Percentiles rank a stretch among this genome's conserved stretches.
phyloP scores from a whole-genome alignment of 2,888 invertebrate genomes.

The Hemicrepidius hirtus region DNA sequence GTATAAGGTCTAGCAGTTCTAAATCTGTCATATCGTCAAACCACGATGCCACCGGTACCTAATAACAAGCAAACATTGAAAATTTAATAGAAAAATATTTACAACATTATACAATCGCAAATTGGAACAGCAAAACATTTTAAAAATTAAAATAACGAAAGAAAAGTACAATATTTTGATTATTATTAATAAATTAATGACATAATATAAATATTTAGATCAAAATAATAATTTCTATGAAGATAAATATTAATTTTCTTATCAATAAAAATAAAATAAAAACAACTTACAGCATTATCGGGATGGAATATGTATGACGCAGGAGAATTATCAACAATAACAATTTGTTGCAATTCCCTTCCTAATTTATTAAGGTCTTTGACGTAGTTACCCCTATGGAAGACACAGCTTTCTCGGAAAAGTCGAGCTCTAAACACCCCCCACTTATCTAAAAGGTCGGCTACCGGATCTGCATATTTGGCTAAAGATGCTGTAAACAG shows the following conservation, averaged over 20 bases:
- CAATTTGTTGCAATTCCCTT: conserved; percentile 95
- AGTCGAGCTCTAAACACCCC: conserved; percentile 96
- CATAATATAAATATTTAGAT: conserved; percentile 1
- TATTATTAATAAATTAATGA: conserved; percentile 57
- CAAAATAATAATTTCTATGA: background rate
- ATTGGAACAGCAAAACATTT: too few relatives aligned
- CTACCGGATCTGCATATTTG: conserved; percentile 99
- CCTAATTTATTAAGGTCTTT: conserved; percentile 99
- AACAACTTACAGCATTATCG: conserved; percentile 94
- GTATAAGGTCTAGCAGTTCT: conserved; percentile 97
- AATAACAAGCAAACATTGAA: conserved; percentile 46
- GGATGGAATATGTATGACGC: conserved; percentile 99
- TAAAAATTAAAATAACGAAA: too few relatives aligned
- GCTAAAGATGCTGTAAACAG: conserved; percentile 99
- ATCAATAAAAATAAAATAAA: background rate
- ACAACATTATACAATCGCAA: too few relatives aligned
- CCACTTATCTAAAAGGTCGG: conserved; percentile 97
- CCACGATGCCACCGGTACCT: conserved; percentile 99
- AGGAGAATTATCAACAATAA: conserved; percentile 99
- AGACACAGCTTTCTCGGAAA: conserved; percentile 99
- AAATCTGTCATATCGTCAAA: conserved; percentile 99
- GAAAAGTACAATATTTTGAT: too few relatives aligned
- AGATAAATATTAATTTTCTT: background rate
- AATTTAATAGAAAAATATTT: too few relatives aligned
- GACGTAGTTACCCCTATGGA: conserved; percentile 99